phyloP scores from a whole-genome alignment of 1,140 invertebrate species.

The Euglossa dilemma region DNA sequence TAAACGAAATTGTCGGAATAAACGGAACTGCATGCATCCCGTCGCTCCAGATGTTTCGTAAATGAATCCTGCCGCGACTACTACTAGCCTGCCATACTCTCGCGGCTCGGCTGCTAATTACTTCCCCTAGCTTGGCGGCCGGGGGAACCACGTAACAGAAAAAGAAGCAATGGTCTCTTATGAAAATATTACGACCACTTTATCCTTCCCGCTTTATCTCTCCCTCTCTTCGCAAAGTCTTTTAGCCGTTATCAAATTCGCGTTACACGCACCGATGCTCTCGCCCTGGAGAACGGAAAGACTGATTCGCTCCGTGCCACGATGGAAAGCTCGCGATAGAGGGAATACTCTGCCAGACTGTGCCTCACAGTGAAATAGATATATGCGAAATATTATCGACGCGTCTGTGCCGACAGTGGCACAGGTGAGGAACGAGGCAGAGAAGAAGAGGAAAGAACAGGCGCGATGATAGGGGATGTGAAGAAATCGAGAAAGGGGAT shows the following conservation, averaged over 20 bases:
- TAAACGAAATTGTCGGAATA: constrained; percentile 80
- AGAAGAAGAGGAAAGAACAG: not conserved
- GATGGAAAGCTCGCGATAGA: constrained; percentile 15
- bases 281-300: not conserved
- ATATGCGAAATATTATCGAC: constrained; percentile 12
- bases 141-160: constrained; percentile 28
- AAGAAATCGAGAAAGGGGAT: not conserved
- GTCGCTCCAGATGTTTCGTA: constrained; percentile 78
- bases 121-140: constrained; percentile 23
- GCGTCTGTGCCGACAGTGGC: no score
- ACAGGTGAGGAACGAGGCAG: not conserved
- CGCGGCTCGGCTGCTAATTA: constrained; percentile 63
- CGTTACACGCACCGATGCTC: not conserved
- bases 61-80: constrained; percentile 72
- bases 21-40: constrained; percentile 80
- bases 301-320: not conserved
- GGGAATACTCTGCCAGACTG: not conserved
- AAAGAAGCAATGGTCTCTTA: constrained; percentile 35
- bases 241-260: constrained; percentile 15
- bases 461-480: no score
- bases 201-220: not conserved
- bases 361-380: not conserved
- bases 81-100: constrained; percentile 45
- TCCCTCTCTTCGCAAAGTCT: not conserved
- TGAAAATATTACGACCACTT: constrained; percentile 53